Evolutionary conservation across 2,888 invertebrate species (phyloP), one percentile per base, ranked within the genome.

Genomic region (Zygaena filipendulae): DNA sequence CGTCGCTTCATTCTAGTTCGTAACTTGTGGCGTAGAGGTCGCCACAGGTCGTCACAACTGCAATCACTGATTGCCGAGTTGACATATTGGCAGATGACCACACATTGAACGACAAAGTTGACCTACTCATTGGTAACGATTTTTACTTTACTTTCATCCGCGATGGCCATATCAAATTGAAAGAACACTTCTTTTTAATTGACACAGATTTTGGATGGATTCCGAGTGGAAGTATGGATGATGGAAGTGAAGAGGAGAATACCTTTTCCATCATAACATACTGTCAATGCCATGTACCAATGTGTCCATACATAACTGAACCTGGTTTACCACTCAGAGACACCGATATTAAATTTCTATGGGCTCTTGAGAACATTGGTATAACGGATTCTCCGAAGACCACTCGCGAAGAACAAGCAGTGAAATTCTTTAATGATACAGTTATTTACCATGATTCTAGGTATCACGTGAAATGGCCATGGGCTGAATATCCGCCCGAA

Each of bases 301-400:
- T n/a, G n/a, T n/a, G n/a, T n/a, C n/a, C n/a, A n/a, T n/a, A n/a
- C n/a, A n/a, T n/a, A n/a, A n/a, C n/a, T 18, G 11, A 30, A 21
- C 40, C 39, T 4, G 44, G 43, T 24, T 29, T 30, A 6, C 40
- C 40, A 2, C 14, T 43, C 3, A 20, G 22, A 7, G 26, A 20
- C 9, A 29, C 20, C 3, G 23, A 36, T 5, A 14, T 43, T 1
- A 36, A 33, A 11, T 3, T 5, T 1, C 13, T 49, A 18, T 43
- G 45, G 47, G 35, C 37, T 3, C 14, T 49, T 3, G 43, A 49
- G 31, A 13, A 36, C 0, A 45, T 47, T n/a, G 45, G 45, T 4
- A 47, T 49, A 1, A 36, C 16, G 1, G 38, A 43, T 12, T 37
- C 34, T n/a, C 39, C 40, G 1, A 43, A 40, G 14, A 11, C 11